Percentiles rank a stretch among this genome's conserved stretches.
Conservation (phyloP, 2,113 vertebrate species). For the Atrichornis clamosus region DNA sequence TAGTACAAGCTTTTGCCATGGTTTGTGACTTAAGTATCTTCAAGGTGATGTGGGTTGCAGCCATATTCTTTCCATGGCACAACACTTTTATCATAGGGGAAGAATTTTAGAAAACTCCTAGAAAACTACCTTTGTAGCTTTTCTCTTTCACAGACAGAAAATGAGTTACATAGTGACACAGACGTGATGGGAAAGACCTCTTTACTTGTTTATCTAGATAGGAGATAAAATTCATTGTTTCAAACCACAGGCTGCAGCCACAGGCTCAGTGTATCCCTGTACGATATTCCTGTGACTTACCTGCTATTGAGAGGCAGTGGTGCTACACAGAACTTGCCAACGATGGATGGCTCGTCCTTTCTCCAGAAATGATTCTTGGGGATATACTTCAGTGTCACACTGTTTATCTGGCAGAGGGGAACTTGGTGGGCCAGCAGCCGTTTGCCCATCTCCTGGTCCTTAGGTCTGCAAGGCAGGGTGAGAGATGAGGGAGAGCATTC, state of each 20-base stretch:
- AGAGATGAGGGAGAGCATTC: background rate
- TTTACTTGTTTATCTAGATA: background rate
- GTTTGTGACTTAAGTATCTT: background rate
- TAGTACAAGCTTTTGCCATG: background rate
- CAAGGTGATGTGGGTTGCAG: background rate
- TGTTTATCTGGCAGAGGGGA: slow-evolving; percentile 61
- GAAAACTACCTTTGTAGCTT: background rate
- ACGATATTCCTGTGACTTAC: slow-evolving; percentile 27
- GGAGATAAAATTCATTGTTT: background rate
- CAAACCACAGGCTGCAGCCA: background rate
- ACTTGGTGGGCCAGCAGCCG: slow-evolving; percentile 53
- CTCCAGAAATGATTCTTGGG: slow-evolving; percentile 37
- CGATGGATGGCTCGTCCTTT: slow-evolving; percentile 28
- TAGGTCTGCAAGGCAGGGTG: slow-evolving; percentile 56
- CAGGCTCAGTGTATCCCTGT: background rate
- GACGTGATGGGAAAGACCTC: background rate
- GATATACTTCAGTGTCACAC: slow-evolving; percentile 52
- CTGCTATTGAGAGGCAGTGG: slow-evolving; percentile 61
- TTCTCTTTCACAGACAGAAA: background rate
- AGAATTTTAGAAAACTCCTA: background rate
- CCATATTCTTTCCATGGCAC: background rate
- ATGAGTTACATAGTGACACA: background rate
- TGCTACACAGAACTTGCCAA: slow-evolving; percentile 64
- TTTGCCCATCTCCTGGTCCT: slow-evolving; percentile 44
- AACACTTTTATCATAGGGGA: background rate